phyloP scores from a whole-genome alignment of 2,797 vertebrate species.

The Picus viridis region DNA sequence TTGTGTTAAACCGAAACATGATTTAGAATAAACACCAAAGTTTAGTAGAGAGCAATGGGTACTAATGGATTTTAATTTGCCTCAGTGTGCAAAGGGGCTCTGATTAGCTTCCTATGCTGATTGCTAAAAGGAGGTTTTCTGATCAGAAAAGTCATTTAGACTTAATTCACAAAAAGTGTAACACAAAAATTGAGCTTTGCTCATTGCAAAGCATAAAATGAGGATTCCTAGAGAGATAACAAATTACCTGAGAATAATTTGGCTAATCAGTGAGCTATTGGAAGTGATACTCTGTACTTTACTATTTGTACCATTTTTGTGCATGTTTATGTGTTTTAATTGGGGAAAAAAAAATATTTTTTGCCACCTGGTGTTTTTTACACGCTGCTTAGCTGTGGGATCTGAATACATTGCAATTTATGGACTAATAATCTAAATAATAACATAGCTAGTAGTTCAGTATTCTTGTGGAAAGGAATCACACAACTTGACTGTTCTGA shows the following conservation, averaged over 20 bases:
- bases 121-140: constrained; percentile 3
- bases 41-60: not conserved
- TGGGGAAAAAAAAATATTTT: constrained; percentile 41
- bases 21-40: not conserved
- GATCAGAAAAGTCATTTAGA: not conserved
- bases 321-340: constrained; percentile 27
- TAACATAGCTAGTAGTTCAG: not conserved
- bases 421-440: constrained; percentile 42
- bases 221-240: constrained; percentile 27
- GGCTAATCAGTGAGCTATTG: constrained; percentile 13
- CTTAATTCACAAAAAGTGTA: not conserved
- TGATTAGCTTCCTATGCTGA: not conserved
- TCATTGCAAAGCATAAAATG: constrained; percentile 11
- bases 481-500: not conserved
- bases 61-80: not conserved
- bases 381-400: constrained; percentile 24
- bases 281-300: not conserved
- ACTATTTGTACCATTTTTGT: not conserved
- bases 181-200: constrained; percentile 13
- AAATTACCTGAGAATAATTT: constrained; percentile 32
- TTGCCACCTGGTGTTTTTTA: constrained; percentile 13
- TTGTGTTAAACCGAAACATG: not conserved
- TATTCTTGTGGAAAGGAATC: not conserved
- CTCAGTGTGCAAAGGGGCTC: not conserved
- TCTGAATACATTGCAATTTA: constrained; percentile 16